Percentiles rank a stretch among this genome's conserved stretches.
phyloP scores from a whole-genome alignment of 2,888 invertebrate species.

The Andrena hattorfiana region DNA sequence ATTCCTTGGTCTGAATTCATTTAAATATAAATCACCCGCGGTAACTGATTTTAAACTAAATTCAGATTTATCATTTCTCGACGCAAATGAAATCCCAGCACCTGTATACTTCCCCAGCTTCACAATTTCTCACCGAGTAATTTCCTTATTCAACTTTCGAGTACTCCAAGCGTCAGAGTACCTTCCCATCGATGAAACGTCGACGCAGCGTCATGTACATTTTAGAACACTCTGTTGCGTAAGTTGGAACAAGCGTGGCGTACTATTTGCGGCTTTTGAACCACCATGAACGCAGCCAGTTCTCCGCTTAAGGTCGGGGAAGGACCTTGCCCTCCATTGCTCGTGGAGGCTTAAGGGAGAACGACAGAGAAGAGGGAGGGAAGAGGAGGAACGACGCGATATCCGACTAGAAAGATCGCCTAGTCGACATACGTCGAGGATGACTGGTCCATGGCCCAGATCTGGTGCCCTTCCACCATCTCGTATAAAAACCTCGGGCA shows the following conservation, averaged over 20 bases:
- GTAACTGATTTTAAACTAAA: too few species aligned
- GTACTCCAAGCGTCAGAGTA: too few species aligned
- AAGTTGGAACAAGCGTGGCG: conserved; percentile 24
- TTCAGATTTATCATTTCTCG: too few species aligned
- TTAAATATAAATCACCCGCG: too few species aligned
- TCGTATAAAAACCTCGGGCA: conserved; percentile 78
- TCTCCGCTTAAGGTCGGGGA: conserved; percentile 49
- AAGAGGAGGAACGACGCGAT: conserved; percentile 20
- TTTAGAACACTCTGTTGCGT: conserved; percentile 49
- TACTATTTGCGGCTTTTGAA: conserved; percentile 37
- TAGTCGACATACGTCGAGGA: conserved; percentile 59
- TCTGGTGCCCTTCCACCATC: conserved; percentile 80
- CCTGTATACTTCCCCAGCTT: too few species aligned
- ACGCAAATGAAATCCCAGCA: too few species aligned
- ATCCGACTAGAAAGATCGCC: conserved; percentile 60
- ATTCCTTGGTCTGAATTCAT: too few species aligned
- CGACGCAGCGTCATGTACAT: conserved; percentile 44
- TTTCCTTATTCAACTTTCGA: background rate
- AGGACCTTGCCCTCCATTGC: conserved; percentile 77
- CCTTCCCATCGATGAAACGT: background rate
- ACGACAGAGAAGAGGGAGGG: conserved; percentile 10
- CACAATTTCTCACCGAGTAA: background rate
- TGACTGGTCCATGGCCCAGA: conserved; percentile 83
- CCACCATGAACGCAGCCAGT: background rate
- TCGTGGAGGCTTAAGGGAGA: conserved; percentile 64